Evolutionary conservation across 2,888 invertebrate genomes (phyloP), one percentile per base, ranked within the genome.

Genomic region (Leptopilina myrica): DNA sequence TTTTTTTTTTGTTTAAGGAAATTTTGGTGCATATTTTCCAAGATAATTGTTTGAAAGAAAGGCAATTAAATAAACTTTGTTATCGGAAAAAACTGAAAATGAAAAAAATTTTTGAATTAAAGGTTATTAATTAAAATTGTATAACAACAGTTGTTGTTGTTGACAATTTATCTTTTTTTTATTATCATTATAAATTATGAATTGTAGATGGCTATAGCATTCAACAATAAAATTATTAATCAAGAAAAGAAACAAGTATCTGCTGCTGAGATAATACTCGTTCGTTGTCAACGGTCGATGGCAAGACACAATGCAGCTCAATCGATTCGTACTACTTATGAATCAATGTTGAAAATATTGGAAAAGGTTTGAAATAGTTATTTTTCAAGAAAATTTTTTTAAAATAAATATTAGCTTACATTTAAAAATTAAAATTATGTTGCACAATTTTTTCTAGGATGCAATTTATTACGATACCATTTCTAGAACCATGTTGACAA

Each of bases 291-390:
- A 85, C 92, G 94, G 78, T 94, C 94, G 0, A 93, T 93, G 82
- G 93, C 95, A 46, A 95, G 94, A 90, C 93, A 94, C 85, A 94
- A 94, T 83, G 94, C 95, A 0, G 95, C 95, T 0, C 92, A 94
- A 69, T 93, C 94, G n/a, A 94, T 95, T 83, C 92, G 93, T 85
- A 93, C 93, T 79, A 94, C 94, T 86, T 95, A 95, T 86, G 92
- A 92, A 81, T 93, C 93, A 86, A 94, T 95, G 86, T 89, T 95
- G 76, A 93, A 93, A 59, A 94, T 95, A 80, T 91, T 95, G 78
- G 94, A 94, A 89, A 94, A 94, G 93, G 95, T 94, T 33, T 33
- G 33, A 3, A 33, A 33, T 0, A 33, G n/a, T n/a, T 20, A 20
- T 20, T 20, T 20, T 20, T 20, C 20, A 33, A 67, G 64, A 67